Evolutionary conservation across 2,113 vertebrate genomes (phyloP), one percentile per base, ranked within the genome.

Genomic region (Xerus inauris): DNA sequence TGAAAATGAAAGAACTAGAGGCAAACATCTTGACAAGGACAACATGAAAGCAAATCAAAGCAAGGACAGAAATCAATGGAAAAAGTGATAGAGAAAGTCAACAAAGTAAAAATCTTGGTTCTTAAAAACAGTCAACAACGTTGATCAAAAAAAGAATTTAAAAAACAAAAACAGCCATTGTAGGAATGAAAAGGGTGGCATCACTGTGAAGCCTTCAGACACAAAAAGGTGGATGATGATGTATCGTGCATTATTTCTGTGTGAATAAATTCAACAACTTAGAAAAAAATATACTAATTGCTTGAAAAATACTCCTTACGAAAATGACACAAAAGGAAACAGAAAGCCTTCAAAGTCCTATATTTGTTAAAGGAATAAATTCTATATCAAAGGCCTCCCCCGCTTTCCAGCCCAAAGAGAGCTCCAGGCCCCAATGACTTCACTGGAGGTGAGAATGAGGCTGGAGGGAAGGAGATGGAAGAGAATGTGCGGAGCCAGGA

Each of bases 11-110:
- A 26, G 80, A 73, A 67, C 2, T 7, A 38, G 17, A 59, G 17
- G 7, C 5, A 22, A 2, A 24, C 16, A 35, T 3, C 24, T 89
- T 45, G 47, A n/a, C 5, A 75, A 5, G 16, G 71, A 45, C 42
- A 49, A n/a, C 17, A 85, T 17, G 80, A 94, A 89, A 80, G 13
- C n/a, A 88, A 89, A 24, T 42, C 6, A 71, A 86, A 96, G 32
- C 79, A 80, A 81, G 38, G 47, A 47, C 17, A 40, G 32, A 92
- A 89, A 49, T 49, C 32, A 92, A 19, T 76, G n/a, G 30, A 45
- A 71, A 40, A 71, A 45, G 51, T 40, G 24, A 38, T 11, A 59
- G 67, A n/a, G 73, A 87, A 73, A 38, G 51, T 54, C 5, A 82
- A 40, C 32, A 42, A 67, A 73, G 38, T 10, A 45, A 38, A 85